phyloP scores from a whole-genome alignment of 2,113 vertebrate species.

The Craseonycteris thonglongyai region DNA sequence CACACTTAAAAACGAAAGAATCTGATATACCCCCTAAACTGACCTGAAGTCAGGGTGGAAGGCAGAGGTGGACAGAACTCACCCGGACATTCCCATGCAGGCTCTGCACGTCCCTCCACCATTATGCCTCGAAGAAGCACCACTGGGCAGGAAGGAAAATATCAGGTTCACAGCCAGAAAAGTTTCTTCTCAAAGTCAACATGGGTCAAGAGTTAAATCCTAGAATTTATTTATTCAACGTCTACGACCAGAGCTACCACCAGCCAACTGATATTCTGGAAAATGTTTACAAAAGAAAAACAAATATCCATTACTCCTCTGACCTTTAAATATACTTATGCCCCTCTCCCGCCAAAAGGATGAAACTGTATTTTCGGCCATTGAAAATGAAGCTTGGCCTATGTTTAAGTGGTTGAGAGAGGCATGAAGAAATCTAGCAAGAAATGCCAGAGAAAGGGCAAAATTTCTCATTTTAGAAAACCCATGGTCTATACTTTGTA shows the following conservation, averaged over 20 bases:
- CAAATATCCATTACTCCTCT: background rate
- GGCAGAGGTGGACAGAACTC: background rate
- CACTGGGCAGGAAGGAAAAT: background rate
- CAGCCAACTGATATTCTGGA: background rate
- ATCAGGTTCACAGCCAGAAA: background rate
- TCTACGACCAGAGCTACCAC: background rate
- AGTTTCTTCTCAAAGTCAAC: background rate
- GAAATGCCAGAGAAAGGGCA: background rate
- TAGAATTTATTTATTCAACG: background rate
- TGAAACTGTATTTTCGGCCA: background rate
- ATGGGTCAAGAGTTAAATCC: background rate
- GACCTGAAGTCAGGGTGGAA: background rate
- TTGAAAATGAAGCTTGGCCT: background rate
- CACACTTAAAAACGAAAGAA: background rate
- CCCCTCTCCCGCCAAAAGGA: background rate
- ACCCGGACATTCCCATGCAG: background rate
- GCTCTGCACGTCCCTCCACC: background rate
- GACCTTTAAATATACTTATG: background rate
- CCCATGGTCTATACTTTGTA: background rate
- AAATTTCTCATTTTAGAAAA: background rate
- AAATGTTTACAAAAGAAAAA: background rate
- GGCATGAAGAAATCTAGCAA: background rate
- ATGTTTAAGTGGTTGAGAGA: background rate
- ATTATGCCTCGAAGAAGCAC: background rate
- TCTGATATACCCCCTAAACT: background rate